A percentile compares a stretch with the other conserved stretches of the same genome.
These are phyloP conservation scores for Leucozona laternaria DNA, from an alignment of 2,888 invertebrate genomes.

Conservation along the genomic window DNA sequence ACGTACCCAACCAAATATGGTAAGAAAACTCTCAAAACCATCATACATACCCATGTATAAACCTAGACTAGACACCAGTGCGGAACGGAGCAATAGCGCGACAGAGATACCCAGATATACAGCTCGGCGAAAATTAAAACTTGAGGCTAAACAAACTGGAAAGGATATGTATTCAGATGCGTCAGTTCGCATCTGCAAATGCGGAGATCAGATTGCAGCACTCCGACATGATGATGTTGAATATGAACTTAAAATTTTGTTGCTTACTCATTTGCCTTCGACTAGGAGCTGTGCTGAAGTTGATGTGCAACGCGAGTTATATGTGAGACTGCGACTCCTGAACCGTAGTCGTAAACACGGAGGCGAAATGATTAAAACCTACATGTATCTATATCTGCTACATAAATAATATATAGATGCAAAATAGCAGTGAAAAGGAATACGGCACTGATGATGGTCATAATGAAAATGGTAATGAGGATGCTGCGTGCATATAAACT, in stretches of 20 bases:
- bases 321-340: slow-evolving; percentile 30
- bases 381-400: too few species aligned
- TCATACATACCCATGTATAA: not conserved
- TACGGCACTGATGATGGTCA: slow-evolving; percentile 45
- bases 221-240: slow-evolving; percentile 48
- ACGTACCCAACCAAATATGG: slow-evolving; percentile 54
- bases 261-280: slow-evolving; percentile 46
- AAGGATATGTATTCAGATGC: slow-evolving; percentile 68
- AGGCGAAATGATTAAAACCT: slow-evolving; percentile 6
- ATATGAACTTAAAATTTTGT: slow-evolving; percentile 60
- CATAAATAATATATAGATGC: not conserved
- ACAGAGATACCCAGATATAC: not conserved
- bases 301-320: slow-evolving; percentile 40
- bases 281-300: slow-evolving; percentile 12
- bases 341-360: slow-evolving; percentile 7
- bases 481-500: slow-evolving; percentile 40
- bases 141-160: slow-evolving; percentile 48
- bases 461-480: slow-evolving; percentile 48
- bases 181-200: slow-evolving; percentile 65
- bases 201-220: slow-evolving; percentile 54
- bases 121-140: slow-evolving; percentile 17
- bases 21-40: not conserved
- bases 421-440: slow-evolving; percentile 11
- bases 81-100: not conserved
- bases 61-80: slow-evolving; percentile 21